Conservation (phyloP, 37 sponge, comb jelly and placozoan genomes). For the Haliclona indistincta region DNA sequence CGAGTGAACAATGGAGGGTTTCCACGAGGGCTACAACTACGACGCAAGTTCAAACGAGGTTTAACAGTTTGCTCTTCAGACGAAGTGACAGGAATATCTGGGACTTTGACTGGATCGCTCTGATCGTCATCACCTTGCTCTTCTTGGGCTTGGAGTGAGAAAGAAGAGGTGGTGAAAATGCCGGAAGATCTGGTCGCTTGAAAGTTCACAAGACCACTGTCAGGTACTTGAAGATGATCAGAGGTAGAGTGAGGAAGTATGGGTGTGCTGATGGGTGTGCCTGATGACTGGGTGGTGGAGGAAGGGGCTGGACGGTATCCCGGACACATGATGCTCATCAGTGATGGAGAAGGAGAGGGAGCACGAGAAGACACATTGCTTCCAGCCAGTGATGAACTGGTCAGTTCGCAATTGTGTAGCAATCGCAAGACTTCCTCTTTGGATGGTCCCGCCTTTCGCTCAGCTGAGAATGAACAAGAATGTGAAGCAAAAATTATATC, state of each 20-base stretch:
- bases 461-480: background rate
- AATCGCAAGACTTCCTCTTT: conserved; percentile 81
- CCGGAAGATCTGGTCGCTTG: background rate
- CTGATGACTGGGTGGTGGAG: conserved; percentile 1
- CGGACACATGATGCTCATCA: conserved; percentile 71
- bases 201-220: background rate
- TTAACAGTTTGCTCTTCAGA: too few relatives aligned
- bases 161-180: background rate
- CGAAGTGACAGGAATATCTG: too few relatives aligned
- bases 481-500: too few relatives aligned
- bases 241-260: background rate
- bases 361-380: conserved; percentile 80
- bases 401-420: conserved; percentile 86
- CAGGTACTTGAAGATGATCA: background rate
- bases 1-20: too few relatives aligned
- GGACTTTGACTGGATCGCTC: too few relatives aligned
- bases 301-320: conserved; percentile 24
- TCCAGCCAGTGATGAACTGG: conserved; percentile 61
- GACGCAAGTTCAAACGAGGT: too few relatives aligned
- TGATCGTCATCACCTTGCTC: too few relatives aligned
- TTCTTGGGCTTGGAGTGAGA: background rate
- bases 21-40: too few relatives aligned
- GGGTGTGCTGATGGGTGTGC: conserved; percentile 49
- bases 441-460: conserved; percentile 62
- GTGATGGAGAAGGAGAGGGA: conserved; percentile 85